A percentile compares a stretch with the other conserved stretches of the same genome.
Evolutionary conservation across 2,888 invertebrate genomes (phyloP).

Genomic region (Stenodera caucasica): DNA sequence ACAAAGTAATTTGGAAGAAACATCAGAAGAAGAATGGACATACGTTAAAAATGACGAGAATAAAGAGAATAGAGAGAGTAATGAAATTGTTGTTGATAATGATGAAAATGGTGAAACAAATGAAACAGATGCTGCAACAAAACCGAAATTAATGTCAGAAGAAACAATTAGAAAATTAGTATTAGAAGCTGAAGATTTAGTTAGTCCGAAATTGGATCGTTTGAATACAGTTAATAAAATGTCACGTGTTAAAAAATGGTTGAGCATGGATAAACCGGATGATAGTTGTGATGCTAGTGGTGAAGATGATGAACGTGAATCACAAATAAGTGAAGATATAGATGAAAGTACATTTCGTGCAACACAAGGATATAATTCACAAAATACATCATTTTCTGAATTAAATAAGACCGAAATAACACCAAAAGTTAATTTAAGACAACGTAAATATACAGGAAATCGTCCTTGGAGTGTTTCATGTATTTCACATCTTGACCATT

Average conservation of each 20-base stretch:
- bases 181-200: slow-evolving; percentile 78
- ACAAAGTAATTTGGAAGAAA: slow-evolving; percentile 58
- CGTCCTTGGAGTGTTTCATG: slow-evolving; percentile 91
- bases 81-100: slow-evolving; percentile 12
- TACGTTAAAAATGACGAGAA: slow-evolving; percentile 57
- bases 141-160: slow-evolving; percentile 42
- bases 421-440: slow-evolving; percentile 65
- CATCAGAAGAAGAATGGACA: slow-evolving; percentile 73
- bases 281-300: slow-evolving; percentile 89
- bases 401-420: slow-evolving; percentile 46
- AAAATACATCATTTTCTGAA: slow-evolving; percentile 50
- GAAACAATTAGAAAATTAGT: slow-evolving; percentile 65
- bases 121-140: slow-evolving; percentile 44
- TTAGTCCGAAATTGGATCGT: slow-evolving; percentile 57
- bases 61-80: slow-evolving; percentile 28
- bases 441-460: slow-evolving; percentile 59
- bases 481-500: slow-evolving; percentile 70
- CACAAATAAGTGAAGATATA: slow-evolving; percentile 76
- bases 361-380: slow-evolving; percentile 45
- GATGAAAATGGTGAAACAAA: slow-evolving; percentile 36
- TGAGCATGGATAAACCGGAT: slow-evolving; percentile 66
- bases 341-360: slow-evolving; percentile 73
- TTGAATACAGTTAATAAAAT: slow-evolving; percentile 59
- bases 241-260: slow-evolving; percentile 71
- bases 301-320: slow-evolving; percentile 80